Evolutionary conservation across 2,797 vertebrate species (phyloP), one percentile per base, ranked within the genome.

Genomic region (Lagocephalus sceleratus): DNA sequence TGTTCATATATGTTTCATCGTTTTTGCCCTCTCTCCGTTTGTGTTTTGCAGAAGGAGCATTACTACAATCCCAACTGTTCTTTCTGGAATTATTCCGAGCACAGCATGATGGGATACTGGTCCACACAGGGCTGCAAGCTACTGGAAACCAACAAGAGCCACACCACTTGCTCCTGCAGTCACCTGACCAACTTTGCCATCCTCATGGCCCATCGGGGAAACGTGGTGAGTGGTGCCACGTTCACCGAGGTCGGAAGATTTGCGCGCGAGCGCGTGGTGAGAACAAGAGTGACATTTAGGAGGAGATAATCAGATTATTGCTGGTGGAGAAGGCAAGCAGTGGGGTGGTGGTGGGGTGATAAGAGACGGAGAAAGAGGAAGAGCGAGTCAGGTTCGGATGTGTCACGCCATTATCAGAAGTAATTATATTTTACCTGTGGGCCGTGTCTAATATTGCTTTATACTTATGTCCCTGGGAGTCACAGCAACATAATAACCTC

Each of bases 61-160:
- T 99, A 97, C 86, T 95, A 97, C 90, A 99, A 99, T 84, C 94
- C 97, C 83, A 99, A 99, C 90, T 99, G 97, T 71, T 99, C 97
- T 44, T 99, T 99, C 89, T 99, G 97, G 97, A 99, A 98, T 87
- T 99, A 99, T 85, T 99, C 97, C 0, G 97, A 99, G 86, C 91
- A 95, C 57, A 99, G 94, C 73, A 99, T 99, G 97, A 94, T 95
- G 93, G 97, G 97, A 78, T 95, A 94, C 83, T 99, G 97, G 97
- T 99, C 97, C 78, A 99, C 96, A 61, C 96, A 98, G 73, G 97
- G 96, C 82, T 99, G 97, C 84, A 98, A 95, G 73, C 91, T 98
- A 65, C 89, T 99, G 47, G 92, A 93, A 65, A 96, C 96, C 55
- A 99, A 99, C 88, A 95, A 91, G 89, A 98, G 94, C 35, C 96